Conservation (phyloP, 2,888 invertebrate genomes). For the Pristionchus entomophagus region DNA sequence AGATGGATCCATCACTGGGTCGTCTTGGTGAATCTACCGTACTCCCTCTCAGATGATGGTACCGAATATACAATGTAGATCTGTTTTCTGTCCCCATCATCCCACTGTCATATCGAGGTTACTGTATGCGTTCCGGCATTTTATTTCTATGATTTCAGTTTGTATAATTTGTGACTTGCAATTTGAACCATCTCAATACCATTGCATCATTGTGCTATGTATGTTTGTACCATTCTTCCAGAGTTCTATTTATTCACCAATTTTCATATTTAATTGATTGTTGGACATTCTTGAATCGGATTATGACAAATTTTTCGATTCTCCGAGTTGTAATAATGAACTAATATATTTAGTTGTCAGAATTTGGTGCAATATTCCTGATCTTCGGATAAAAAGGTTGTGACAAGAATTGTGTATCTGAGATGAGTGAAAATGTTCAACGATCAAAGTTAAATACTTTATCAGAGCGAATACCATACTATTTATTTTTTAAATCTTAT, state of each 20-base stretch:
- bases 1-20: neutral
- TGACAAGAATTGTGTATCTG: neutral
- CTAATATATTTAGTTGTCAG: conserved; percentile 24
- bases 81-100: neutral
- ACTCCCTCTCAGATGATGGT: neutral
- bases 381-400: conserved; percentile 18
- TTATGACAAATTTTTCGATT: neutral
- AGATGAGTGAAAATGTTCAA: neutral
- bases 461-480: too few species aligned
- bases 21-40: neutral
- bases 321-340: neutral
- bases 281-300: neutral
- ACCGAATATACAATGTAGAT: neutral
- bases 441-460: conserved; percentile 14
- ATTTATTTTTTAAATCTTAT: too few species aligned
- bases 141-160: neutral
- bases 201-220: conserved; percentile 18
- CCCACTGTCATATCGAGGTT: conserved; percentile 35
- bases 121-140: neutral
- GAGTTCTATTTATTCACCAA: conserved; percentile 31
- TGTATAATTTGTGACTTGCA: conserved; percentile 15
- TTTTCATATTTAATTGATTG: neutral
- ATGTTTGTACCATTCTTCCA: neutral
- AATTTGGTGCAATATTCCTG: neutral
- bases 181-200: neutral